Evolutionary conservation across 1,140 invertebrate species (phyloP).

Genomic region (Panonychus citri): DNA sequence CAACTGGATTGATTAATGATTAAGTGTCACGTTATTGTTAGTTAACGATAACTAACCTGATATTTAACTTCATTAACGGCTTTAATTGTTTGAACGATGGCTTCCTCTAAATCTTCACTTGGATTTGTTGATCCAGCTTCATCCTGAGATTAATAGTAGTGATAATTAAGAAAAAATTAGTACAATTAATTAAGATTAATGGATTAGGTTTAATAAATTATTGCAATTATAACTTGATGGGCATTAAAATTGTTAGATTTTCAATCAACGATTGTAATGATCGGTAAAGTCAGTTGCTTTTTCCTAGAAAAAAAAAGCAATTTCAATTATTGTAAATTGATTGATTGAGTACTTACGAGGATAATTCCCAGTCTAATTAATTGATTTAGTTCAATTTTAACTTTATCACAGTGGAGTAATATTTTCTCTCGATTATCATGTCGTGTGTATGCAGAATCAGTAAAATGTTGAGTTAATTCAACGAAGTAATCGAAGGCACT

Average conservation of each 20-base stretch:
- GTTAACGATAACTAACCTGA: conserved; percentile 25
- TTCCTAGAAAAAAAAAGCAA: too few relatives aligned
- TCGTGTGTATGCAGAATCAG: conserved; percentile 90
- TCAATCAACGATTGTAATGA: too few relatives aligned
- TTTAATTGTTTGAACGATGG: conserved; percentile 42
- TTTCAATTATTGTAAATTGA: too few relatives aligned
- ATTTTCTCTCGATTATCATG: conserved; percentile 92
- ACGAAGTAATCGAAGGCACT: conserved; percentile 64
- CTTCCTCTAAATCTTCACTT: conserved; percentile 45
- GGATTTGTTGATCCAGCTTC: conserved; percentile 25
- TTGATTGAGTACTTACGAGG: conserved; percentile 36
- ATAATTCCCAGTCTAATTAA: conserved; percentile 56
- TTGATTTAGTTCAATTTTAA: conserved; percentile 59
- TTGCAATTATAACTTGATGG: too few relatives aligned
- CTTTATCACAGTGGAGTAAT: conserved; percentile 60
- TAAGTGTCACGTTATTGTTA: too few relatives aligned
- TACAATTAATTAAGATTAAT: too few relatives aligned
- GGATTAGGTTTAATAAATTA: too few relatives aligned
- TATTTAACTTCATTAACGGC: conserved; percentile 45
- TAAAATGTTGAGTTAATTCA: conserved; percentile 83
- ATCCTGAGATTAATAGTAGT: conserved; percentile 21
- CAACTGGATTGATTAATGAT: too few relatives aligned
- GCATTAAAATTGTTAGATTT: too few relatives aligned
- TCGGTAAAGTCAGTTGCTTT: too few relatives aligned
- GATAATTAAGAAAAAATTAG: too few relatives aligned